phyloP scores from a whole-genome alignment of 2,113 vertebrate species.

The cattle (Bos taurus) region ARS-UCD2.0 NC_037339.1:83817501-83818000 shows the following conservation, averaged over 20 bases:
- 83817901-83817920: background rate
- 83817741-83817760: background rate
- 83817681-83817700: background rate
- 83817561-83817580: fast-evolving
- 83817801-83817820: background rate
- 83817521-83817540: background rate
- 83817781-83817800: background rate
- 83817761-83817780: background rate
- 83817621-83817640: background rate
- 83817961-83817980: fast-evolving
- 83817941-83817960: background rate
- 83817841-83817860: background rate
- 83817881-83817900: background rate
- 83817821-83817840: fast-evolving
- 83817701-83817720: background rate
- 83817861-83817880: background rate
- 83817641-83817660: background rate
- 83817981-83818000: background rate
- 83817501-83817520: background rate
- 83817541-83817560: background rate
- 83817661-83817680: background rate
- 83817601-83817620: background rate
- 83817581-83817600: background rate
- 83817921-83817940: background rate
- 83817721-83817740: background rate